Evolutionary conservation across 2,797 vertebrate species (phyloP), one percentile per base, ranked within the genome.

Genomic region (Sebastes trivittatus): DNA sequence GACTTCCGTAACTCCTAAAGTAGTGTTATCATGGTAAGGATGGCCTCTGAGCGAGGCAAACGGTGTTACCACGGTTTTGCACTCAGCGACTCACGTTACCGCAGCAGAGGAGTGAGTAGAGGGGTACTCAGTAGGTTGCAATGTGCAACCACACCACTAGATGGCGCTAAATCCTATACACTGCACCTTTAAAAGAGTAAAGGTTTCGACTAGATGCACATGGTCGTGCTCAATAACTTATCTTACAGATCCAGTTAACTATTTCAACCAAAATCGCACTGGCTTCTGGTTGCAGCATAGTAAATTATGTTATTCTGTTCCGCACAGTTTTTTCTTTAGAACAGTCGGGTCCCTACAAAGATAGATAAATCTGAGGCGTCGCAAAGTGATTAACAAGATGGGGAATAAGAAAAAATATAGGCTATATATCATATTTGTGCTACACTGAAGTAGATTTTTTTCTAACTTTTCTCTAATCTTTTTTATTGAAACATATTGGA

Each of bases 41-140:
- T 46, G 42, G 6, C 42, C 42, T 46, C 16, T 18, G 42, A 46
- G 42, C 3, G 0, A 18, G 42, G 42, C 16, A 0, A 42, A 16
- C 14, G 6, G 38, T 2, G 6, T 42, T 42, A 42, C 38, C 38
- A 42, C 27, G 27, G 27, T 27, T 27, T 27, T 27, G 27, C 27
- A 27, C 38, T 46, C 16, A 46, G 42, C 6, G 42, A 0, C 42
- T 46, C 6, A 46, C 42, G 3, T 46, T 46, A 46, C 6, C 42
- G 16, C 42, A 46, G 42, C 1, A 46, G 3, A 46, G 14, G 16
- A 46, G 42, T 18, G 16, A 46, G 42, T 16, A 18, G 42, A 46
- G 38, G 38, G 3, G 3, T 18, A 46, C 6, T 18, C 42, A 46
- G 42, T 46, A 46, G 42, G 42, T 46, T 18, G 16, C 7, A 46